Percentiles rank a stretch among this genome's conserved stretches.
phyloP scores from a whole-genome alignment of 1,140 invertebrate species.

The Hypothenemus hampei region DNA sequence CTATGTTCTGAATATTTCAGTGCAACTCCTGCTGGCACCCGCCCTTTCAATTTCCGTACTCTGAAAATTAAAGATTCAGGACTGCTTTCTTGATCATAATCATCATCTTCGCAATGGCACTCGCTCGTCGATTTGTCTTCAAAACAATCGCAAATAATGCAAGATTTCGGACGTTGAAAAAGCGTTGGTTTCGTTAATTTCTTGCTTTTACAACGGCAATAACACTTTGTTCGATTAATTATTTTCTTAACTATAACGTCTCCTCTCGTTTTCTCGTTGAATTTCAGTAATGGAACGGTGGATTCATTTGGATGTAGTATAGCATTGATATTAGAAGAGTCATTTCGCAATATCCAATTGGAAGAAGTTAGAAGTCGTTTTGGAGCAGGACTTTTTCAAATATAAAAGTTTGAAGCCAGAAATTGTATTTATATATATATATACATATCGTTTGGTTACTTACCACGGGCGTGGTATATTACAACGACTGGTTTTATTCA shows the following conservation, averaged over 20 bases:
- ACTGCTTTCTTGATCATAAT: not conserved
- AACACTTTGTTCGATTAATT: slow-evolving; percentile 24
- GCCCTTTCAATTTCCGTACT: not conserved
- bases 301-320: slow-evolving; percentile 22
- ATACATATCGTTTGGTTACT: too few relatives aligned
- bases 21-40: not conserved
- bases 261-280: slow-evolving; percentile 15
- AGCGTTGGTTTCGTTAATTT: slow-evolving; percentile 22
- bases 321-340: slow-evolving; percentile 25
- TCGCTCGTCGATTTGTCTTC: not conserved
- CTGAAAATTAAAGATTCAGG: not conserved
- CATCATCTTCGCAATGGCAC: slow-evolving; percentile 6
- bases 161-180: slow-evolving; percentile 18
- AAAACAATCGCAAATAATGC: slow-evolving; percentile 6
- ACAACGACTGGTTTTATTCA: too few relatives aligned
- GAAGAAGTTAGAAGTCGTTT: slow-evolving; percentile 18
- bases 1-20: slow-evolving; percentile 17
- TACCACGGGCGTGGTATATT: too few relatives aligned
- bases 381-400: slow-evolving; percentile 14
- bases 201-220: slow-evolving; percentile 18
- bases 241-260: slow-evolving; percentile 21
- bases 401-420: too few relatives aligned
- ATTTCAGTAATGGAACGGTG: slow-evolving; percentile 12
- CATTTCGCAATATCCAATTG: slow-evolving; percentile 27
- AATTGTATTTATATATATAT: too few relatives aligned